phyloP scores from a whole-genome alignment of 2,888 invertebrate species.

The Heliconius erato region DNA sequence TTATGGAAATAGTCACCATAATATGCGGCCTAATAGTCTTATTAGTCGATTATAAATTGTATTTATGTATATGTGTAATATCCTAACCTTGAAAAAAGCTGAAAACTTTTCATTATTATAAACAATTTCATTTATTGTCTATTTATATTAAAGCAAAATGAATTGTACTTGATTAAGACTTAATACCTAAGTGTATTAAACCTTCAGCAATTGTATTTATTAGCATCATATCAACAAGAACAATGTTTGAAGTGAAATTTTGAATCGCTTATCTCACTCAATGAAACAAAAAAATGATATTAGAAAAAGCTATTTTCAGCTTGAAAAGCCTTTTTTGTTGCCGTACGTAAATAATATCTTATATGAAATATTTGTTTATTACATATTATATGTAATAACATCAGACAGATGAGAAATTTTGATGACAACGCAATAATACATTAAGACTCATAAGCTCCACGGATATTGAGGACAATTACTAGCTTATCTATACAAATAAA shows the following conservation, averaged over 20 bases:
- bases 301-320: background rate
- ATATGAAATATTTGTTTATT: background rate
- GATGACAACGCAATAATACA: no score
- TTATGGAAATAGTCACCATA: conserved; percentile 71
- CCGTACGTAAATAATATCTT: no score
- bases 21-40: conserved; percentile 71
- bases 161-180: background rate
- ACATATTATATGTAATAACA: no score
- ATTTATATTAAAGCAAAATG: background rate
- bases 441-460: no score
- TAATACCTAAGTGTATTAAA: background rate
- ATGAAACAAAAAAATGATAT: background rate
- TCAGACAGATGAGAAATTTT: no score
- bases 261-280: background rate
- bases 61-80: background rate
- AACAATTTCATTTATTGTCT: background rate
- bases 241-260: background rate
- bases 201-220: no score
- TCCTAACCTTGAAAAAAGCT: background rate
- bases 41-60: conserved; percentile 60
- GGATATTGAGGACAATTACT: no score
- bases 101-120: background rate
- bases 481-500: no score
- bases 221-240: background rate
- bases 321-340: background rate